Conservation (phyloP, 2,888 invertebrate species). For the Drosophila austrosaltans region DNA sequence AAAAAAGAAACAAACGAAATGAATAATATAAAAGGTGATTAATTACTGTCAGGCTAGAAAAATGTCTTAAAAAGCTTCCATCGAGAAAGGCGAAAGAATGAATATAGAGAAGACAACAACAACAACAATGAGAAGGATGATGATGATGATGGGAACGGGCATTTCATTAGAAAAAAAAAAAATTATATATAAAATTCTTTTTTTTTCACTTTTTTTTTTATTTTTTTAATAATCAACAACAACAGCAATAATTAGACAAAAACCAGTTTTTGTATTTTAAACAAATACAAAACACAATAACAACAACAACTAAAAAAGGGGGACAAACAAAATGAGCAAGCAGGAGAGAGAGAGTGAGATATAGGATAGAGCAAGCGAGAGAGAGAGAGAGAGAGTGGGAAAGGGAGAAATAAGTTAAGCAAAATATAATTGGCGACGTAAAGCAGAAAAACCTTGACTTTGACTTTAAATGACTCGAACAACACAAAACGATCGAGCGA, state of each 20-base stretch:
- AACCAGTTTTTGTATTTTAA: conserved; percentile 67
- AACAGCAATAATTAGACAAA: conserved; percentile 70
- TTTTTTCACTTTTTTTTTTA: conserved; percentile 37
- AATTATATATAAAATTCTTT: conserved; percentile 19
- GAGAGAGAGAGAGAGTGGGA: conserved; percentile 37
- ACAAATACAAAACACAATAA: conserved; percentile 59
- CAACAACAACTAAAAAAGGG: conserved; percentile 38
- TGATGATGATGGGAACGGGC: conserved; percentile 41
- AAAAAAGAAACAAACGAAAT: conserved; percentile 25
- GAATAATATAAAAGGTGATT: conserved; percentile 54
- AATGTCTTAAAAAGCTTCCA: conserved; percentile 61
- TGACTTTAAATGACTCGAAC: conserved; percentile 83
- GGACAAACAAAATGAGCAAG: conserved; percentile 43
- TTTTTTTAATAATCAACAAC: conserved; percentile 53
- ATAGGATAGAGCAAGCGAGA: conserved; percentile 27
- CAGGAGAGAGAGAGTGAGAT: conserved; percentile 15
- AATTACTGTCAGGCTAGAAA: conserved; percentile 67
- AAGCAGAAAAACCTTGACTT: conserved; percentile 84
- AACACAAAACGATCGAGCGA: conserved; percentile 20
- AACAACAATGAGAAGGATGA: conserved; percentile 23
- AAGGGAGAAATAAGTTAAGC: conserved; percentile 14
- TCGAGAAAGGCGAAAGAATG: conserved; percentile 21
- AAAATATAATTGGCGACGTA: conserved; percentile 73
- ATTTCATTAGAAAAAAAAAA: conserved; percentile 61
- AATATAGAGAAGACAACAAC: conserved; percentile 20